Evolutionary conservation across 2,113 vertebrate species (phyloP).

Genomic region (Euleptes europaea): DNA sequence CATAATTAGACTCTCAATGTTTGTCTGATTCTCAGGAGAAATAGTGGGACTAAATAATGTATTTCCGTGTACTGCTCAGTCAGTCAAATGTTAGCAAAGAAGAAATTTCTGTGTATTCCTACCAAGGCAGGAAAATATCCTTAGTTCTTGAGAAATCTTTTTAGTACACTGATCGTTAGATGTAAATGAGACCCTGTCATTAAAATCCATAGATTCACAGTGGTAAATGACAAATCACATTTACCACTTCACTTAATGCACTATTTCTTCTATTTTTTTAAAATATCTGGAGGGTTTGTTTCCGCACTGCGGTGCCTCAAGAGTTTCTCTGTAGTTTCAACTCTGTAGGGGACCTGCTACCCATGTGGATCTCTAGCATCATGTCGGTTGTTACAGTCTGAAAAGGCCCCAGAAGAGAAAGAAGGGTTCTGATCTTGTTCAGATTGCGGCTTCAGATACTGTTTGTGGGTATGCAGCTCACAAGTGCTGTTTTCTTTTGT

Average conservation of each 20-base stretch:
- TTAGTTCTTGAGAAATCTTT: constrained; percentile 61
- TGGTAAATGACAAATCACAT: constrained; percentile 68
- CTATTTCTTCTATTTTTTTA: constrained; percentile 36
- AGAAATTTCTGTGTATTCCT: constrained; percentile 63
- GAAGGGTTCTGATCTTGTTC: neutral
- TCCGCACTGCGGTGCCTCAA: neutral
- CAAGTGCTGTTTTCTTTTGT: neutral
- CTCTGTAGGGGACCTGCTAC: neutral
- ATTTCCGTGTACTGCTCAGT: constrained; percentile 50
- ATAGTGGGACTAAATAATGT: constrained; percentile 22
- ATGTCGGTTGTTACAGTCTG: neutral
- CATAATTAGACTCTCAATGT: neutral
- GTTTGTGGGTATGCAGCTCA: too few species aligned
- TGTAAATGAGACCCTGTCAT: constrained; percentile 74
- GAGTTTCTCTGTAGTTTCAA: neutral
- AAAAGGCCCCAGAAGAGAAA: neutral
- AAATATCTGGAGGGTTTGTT: constrained; percentile 47
- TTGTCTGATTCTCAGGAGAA: constrained; percentile 32
- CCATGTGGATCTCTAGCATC: neutral
- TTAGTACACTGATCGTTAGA: constrained; percentile 67
- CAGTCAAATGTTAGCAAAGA: constrained; percentile 48
- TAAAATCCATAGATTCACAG: constrained; percentile 71
- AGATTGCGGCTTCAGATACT: neutral
- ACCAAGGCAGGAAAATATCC: constrained; percentile 64
- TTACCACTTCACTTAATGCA: constrained; percentile 57